phyloP scores from a whole-genome alignment of 2,113 vertebrate genomes.

The Isichthys henryi region DNA sequence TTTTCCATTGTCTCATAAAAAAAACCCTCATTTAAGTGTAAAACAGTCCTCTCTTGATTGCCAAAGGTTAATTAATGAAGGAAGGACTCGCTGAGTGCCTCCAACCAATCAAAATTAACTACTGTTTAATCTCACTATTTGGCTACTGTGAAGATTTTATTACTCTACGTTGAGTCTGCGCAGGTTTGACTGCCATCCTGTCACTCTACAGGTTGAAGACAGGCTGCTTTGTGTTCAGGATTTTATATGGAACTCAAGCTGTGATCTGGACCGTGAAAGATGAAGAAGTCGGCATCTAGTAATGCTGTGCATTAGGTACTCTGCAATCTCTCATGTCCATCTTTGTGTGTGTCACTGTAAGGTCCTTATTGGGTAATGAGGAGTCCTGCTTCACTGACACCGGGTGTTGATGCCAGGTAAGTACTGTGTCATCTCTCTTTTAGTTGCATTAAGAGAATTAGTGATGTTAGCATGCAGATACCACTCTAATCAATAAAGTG shows the following conservation, averaged over 20 bases:
- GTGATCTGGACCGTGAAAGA: background rate
- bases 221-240: background rate
- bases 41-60: constrained; percentile 10
- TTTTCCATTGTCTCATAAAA: constrained; percentile 41
- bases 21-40: constrained; percentile 41
- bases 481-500: constrained; percentile 11
- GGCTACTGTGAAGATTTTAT: background rate
- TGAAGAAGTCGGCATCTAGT: background rate
- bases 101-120: background rate
- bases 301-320: background rate
- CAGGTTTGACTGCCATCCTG: background rate
- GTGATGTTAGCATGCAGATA: constrained; percentile 4
- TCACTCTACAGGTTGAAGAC: background rate
- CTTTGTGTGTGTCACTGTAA: background rate
- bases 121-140: background rate
- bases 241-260: background rate
- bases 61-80: background rate
- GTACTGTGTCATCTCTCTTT: background rate
- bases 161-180: background rate
- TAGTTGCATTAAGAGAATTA: background rate
- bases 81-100: background rate
- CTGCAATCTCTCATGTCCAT: background rate
- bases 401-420: background rate
- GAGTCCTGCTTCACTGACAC: background rate
- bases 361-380: background rate